phyloP scores from a whole-genome alignment of 2,797 vertebrate species.

The Epinephelus coioides region DNA sequence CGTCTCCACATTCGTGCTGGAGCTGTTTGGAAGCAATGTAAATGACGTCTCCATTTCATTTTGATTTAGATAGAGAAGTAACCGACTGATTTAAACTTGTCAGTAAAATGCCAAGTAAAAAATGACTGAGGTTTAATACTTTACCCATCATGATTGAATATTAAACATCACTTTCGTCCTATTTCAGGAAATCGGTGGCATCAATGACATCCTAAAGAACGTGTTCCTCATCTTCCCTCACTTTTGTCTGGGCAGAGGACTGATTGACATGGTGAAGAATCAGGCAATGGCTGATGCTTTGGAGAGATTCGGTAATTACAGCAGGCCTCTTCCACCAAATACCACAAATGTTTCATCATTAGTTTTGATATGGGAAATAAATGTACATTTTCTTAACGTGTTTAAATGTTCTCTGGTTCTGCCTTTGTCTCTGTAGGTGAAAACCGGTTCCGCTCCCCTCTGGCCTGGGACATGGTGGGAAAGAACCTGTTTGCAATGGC shows the following conservation, averaged over 20 bases:
- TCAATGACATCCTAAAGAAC: slow-evolving; percentile 97
- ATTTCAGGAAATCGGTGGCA: slow-evolving; percentile 92
- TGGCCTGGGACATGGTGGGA: slow-evolving; percentile 98
- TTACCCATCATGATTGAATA: background rate
- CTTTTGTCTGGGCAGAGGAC: slow-evolving; percentile 95
- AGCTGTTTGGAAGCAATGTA: slow-evolving; percentile 96
- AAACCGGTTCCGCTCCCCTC: slow-evolving; percentile 94
- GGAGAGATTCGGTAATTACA: slow-evolving; percentile 94
- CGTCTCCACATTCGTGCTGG: slow-evolving; percentile 96
- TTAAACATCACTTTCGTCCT: background rate
- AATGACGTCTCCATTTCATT: slow-evolving; percentile 40
- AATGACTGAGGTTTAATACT: background rate
- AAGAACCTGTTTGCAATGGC: slow-evolving; percentile 99
- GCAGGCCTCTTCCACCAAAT: background rate
- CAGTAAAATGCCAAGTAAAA: background rate
- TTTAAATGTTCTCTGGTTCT: slow-evolving; percentile 22
- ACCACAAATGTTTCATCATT: background rate
- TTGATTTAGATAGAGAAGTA: background rate
- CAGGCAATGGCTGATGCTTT: slow-evolving; percentile 98
- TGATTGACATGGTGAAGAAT: slow-evolving; percentile 99
- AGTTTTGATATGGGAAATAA: background rate
- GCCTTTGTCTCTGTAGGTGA: slow-evolving; percentile 86
- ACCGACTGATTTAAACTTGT: background rate
- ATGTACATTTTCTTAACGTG: background rate
- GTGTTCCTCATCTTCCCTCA: slow-evolving; percentile 98